Base-by-base conservation (phyloP, 2,113 vertebrate species). In the Microtus richardsoni region DNA sequence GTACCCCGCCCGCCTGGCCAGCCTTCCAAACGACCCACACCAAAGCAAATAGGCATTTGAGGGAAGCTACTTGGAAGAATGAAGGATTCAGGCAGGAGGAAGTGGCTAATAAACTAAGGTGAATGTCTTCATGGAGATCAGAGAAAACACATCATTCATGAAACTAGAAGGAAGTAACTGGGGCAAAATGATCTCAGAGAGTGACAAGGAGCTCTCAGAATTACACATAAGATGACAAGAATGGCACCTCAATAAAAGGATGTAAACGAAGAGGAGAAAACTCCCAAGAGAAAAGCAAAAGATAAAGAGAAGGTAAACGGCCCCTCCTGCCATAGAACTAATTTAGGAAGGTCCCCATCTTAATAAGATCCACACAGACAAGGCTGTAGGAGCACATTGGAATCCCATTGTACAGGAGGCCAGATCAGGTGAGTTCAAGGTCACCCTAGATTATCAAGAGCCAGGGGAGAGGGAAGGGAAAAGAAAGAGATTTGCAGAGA, bases 111-210 rank as follows among this genome's bases (percentile, higher is more conserved):
- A 70, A 60, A 26, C 22, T 49, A 77, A 21, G 4, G 70, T 73
- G 54, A 73, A 47, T 44, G 33, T 74, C 47, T 33, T 91, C 16
- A 73, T 41, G 22, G 47, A 93, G 60, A 89, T 39, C 33, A 71
- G n/a, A 87, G 58, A 86, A 82, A n/a, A 88, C 41, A 83, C 77
- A 83, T 83, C 14, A 44, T 19, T 93, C 39, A 78, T 41, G 62
- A 95, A 96, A 86, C 7, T 71, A 89, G 87, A 77, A 87, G 71
- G 13, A 92, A 74, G 30, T 11, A 84, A 70, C 16, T 62, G 58
- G 33, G 33, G 12, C 13, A 33, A n/a, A 66, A 49, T n/a, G 10
- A 30, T 94, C 14, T 30, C 75, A 33, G 2, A 44, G 26, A 19
- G 39, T 3, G 58, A 47, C 7, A 83, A 66, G 60, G 28, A 47